Base-by-base conservation (phyloP, 2,888 invertebrate genomes). In the Temnothorax rugatulus region DNA sequence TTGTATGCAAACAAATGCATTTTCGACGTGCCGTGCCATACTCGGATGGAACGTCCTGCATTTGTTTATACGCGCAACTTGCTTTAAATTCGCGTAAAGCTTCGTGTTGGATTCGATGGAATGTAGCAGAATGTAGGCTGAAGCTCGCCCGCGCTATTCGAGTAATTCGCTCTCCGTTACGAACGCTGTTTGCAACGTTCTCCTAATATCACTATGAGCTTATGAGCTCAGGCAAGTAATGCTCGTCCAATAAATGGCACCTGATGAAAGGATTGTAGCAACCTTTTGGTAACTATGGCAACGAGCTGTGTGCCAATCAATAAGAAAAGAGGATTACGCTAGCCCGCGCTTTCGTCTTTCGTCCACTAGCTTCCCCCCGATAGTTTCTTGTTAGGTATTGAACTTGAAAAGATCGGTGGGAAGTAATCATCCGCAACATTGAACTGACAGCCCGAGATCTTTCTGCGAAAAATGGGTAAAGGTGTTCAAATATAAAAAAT, bases 201-300 rank as follows among this genome's bases (percentile, higher is more conserved):
- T n/a, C 29, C n/a, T 69, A 69, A 44, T 68, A 77, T 68, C 68
- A 52, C 52, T 52, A 69, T 44, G 57, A 75, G 54, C 77, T 68
- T 69, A 68, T 41, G 21, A 77, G 54, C 68, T 77, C 68, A 77
- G n/a, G 41, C 41, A 25, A 68, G 41, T 69, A 77, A 77, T 68
- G 64, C 87, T 82, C 73, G 71, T 76, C 74, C 83, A 82, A 89
- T 89, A 89, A 89, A 89, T 86, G 85, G 84, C 85, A 75, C 50
- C 82, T 76, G 64, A 25, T 66, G 84, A 89, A 87, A 87, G 83
- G 84, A 87, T 89, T 86, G 82, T 82, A 86, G 76, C 82, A 84
- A 84, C 83, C 87, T 87, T 87, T 89, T 61, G 77, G 77, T 54
- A 81, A 75, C 66, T 64, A 79, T 61, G 76, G 87, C 83, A 68